Evolutionary conservation across 2,888 invertebrate genomes (phyloP), one percentile per base, ranked within the genome.

Genomic region (Pterostichus niger): DNA sequence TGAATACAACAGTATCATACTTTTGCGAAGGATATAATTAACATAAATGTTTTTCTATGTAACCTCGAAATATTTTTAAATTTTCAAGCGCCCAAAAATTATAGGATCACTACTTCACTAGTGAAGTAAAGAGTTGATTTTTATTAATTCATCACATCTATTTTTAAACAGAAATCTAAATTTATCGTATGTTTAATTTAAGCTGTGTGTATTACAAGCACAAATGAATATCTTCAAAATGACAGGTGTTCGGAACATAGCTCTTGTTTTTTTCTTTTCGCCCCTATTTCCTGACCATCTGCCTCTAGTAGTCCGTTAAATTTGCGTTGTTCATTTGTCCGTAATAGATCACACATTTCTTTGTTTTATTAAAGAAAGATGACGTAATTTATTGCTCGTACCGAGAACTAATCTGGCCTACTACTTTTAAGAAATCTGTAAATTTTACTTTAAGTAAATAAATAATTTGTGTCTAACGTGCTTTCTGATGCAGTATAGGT

Each of bases 131-230:
- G 24, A 77, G 56, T 56, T 77, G 77, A 77, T 77, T 56, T 77
- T 77, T 77, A 77, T 77, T 56, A 77, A 77, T 77, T 77, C 56
- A 77, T 77, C 77, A 77, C 56, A 40, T 35, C 49, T 79, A 79
- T 79, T 79, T 64, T 79, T 79, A 79, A 64, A 15, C 49, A 31
- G 33, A 46, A 52, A 52, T 61, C 64, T 79, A 79, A 64, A 64
- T 79, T 64, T 79, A 79, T 54, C 79, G 46, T 46, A 52, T 68
- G 49, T 79, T 79, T 79, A 64, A 79, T 64, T 64, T 79, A 49
- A 68, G 33, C 68, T 6, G 33, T 68, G 31, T 68, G 44, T 61
- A 76, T 76, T 76, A 11, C 76, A 54, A 54, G 33, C 76, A 54
- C 76, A 76, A 76, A 77, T 59, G 77, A 56, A 77, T 44, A 54